Evolutionary conservation across 1,140 invertebrate genomes (phyloP), one percentile per base, ranked within the genome.

Genomic region (Sesamia nonagrioides): DNA sequence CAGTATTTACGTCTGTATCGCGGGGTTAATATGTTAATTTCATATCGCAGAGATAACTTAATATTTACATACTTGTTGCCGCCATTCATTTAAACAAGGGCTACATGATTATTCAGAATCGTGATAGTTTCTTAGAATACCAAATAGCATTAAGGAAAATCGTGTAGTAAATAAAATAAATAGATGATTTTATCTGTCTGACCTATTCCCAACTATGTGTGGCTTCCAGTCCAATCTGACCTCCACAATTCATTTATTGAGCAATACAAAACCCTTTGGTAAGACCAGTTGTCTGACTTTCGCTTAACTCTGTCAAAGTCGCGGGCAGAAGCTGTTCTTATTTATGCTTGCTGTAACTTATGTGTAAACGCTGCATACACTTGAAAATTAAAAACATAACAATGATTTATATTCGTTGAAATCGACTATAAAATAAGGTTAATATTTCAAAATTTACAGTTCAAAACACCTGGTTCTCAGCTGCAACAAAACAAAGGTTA

Each of bases 71-170:
- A 37, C 33, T 61, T 17, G 17, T 58, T n/a, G 21, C 6, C 37
- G 61, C 61, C 37, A 66, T 66, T 42, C 37, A 66, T 42, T 63
- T 18, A 18, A 2, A 42, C 17, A 66, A 66, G 42, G 37, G 21
- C 54, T 58, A 58, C 54, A 58, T 66, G 15, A 66, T 42, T 42
- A 66, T 66, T 42, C 18, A 66, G 61, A 66, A 42, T 42, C 37
- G 17, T n/a, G 35, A 61, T 8, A 4, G n/a, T 4, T 52, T 52
- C n/a, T 17, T 2, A 37, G 27, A 42, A 40, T 63, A 9, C 11
- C 13, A 18, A 42, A 40, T 37, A 21, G 21, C n/a, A 11, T 21
- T 17, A n/a, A 60, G 56, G 56, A 60, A 60, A 60, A 60, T 60
- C 27, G 56, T 60, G 56, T 35, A 6, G 7, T 42, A 1, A 5